Evolutionary conservation across 2,797 vertebrate genomes (phyloP).

Genomic region (Heterohyrax brucei): DNA sequence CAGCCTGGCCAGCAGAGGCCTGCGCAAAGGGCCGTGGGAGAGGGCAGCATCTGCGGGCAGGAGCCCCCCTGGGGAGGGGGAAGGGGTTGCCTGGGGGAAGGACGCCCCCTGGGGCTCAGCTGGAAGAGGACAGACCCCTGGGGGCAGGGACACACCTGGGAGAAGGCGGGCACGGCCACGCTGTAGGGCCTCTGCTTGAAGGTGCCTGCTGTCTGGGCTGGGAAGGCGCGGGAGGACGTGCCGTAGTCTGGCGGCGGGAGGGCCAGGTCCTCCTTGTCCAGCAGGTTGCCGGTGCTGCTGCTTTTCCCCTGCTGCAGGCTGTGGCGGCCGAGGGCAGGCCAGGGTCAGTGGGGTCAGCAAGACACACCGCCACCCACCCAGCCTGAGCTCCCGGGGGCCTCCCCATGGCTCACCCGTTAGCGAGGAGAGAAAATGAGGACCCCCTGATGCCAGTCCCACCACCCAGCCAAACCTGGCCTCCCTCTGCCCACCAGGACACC

Average conservation of each 20-base stretch:
- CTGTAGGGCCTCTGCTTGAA: conserved; percentile 97
- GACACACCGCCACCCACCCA: rapidly evolving
- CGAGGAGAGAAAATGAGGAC: rapidly evolving
- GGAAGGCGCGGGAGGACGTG: conserved; percentile 92
- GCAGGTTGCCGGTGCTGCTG: conserved; percentile 98
- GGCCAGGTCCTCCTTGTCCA: conserved; percentile 95
- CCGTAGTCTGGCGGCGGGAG: conserved; percentile 94
- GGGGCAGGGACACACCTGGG: conserved; percentile 92
- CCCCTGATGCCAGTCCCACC: no score
- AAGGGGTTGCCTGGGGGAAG: no score
- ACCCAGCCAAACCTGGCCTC: neutral
- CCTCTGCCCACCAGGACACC: rapidly evolving
- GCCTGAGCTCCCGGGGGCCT: rapidly evolving
- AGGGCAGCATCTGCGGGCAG: neutral
- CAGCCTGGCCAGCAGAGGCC: no score
- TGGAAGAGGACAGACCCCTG: neutral
- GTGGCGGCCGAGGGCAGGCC: neutral
- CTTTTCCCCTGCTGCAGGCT: conserved; percentile 97
- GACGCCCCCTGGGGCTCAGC: no score
- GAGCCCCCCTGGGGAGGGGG: no score
- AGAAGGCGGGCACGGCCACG: conserved; percentile 94
- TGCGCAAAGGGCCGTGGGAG: no score
- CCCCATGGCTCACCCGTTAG: rapidly evolving
- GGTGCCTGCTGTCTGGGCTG: conserved; percentile 90
- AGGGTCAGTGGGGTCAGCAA: neutral